A percentile compares a stretch with the other conserved stretches of the same genome.
Evolutionary conservation across 2,888 invertebrate genomes (phyloP).

Genomic region (Nasonia oneida): DNA sequence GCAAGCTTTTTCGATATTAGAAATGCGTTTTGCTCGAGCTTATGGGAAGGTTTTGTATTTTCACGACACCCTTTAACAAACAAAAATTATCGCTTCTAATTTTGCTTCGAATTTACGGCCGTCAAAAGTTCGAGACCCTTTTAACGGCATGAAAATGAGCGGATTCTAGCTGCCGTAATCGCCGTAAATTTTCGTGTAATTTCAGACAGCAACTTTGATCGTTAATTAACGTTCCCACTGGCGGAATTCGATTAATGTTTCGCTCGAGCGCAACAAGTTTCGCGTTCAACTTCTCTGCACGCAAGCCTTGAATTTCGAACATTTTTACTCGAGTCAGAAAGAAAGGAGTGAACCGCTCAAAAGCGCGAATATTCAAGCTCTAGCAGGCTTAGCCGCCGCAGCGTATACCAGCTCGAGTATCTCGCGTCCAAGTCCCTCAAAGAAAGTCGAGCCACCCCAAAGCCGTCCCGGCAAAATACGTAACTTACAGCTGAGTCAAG

Average conservation of each 20-base stretch:
- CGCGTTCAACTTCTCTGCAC: neutral
- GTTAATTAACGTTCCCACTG: neutral
- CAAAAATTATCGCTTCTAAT: neutral
- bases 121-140: neutral
- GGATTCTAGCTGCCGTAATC: neutral
- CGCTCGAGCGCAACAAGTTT: neutral
- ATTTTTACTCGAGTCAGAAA: neutral
- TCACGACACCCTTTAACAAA: neutral
- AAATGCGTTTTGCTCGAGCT: neutral
- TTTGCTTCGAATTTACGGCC: neutral
- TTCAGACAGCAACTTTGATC: neutral
- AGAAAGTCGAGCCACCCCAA: neutral
- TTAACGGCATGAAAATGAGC: neutral
- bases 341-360: neutral
- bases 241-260: neutral
- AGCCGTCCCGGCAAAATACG: neutral
- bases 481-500: conserved; percentile 4
- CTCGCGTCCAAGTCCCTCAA: neutral
- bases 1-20: conserved; percentile 6
- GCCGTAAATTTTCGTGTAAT: neutral
- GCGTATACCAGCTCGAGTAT: neutral
- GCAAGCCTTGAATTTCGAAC: neutral
- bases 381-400: neutral
- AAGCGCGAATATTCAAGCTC: neutral
- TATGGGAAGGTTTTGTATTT: neutral